Evolutionary conservation across 2,797 vertebrate species (phyloP).

Genomic region (Muraenolepis orangiensis): DNA sequence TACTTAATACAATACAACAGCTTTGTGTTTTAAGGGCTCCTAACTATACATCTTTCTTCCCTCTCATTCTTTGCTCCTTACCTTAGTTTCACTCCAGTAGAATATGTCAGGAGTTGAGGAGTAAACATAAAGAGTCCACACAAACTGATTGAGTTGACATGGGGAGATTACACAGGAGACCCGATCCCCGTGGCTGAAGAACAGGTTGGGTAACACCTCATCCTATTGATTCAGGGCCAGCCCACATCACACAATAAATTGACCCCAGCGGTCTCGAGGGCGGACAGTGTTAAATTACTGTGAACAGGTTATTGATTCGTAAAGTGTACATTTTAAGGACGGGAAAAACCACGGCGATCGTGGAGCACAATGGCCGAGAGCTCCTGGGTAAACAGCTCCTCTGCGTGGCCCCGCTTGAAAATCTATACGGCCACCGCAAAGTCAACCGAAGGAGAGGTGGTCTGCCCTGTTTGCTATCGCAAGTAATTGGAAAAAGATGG

Average conservation of each 20-base stretch:
- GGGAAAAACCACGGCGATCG: conserved; percentile 35
- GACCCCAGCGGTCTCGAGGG: conserved; percentile 42
- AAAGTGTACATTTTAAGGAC: conserved; percentile 53
- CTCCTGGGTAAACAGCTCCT: conserved; percentile 48
- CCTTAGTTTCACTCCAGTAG: too few species aligned
- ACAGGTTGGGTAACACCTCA: conserved; percentile 21
- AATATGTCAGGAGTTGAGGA: neutral
- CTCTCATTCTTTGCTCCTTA: too few species aligned
- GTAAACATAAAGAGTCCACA: neutral
- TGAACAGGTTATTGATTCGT: conserved; percentile 68
- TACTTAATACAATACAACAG: too few species aligned
- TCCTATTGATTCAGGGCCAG: conserved; percentile 26
- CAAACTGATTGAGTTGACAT: too few species aligned
- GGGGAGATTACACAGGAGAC: conserved; percentile 24
- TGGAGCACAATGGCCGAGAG: conserved; percentile 45
- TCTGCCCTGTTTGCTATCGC: conserved; percentile 30
- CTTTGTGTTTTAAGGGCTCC: too few species aligned
- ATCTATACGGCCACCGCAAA: conserved; percentile 56
- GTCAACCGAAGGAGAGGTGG: conserved; percentile 31
- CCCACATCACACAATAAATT: conserved; percentile 29
- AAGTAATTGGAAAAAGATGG: conserved; percentile 59
- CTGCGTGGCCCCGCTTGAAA: conserved; percentile 47
- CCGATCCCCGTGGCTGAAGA: conserved; percentile 4
- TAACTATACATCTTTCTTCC: too few species aligned
- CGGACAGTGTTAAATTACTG: conserved; percentile 56